Evolutionary conservation across 2,888 invertebrate species (phyloP).

Genomic region (Baccha elongata): DNA sequence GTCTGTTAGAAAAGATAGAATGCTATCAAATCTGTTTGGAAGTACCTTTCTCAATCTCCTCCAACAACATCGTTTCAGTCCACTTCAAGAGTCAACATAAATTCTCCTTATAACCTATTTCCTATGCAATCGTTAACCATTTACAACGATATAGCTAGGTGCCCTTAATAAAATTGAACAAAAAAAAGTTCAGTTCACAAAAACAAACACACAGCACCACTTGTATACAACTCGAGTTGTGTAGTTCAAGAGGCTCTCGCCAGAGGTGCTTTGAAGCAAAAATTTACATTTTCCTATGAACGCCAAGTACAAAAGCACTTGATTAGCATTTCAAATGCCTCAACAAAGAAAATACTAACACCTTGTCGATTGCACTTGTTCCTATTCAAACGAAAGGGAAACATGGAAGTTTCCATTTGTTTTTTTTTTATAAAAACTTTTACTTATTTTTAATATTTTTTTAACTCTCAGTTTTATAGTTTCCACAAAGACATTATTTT

Average conservation of each 20-base stretch:
- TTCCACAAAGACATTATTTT: conserved; percentile 31
- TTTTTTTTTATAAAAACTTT: conserved; percentile 21
- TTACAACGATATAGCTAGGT: conserved; percentile 25
- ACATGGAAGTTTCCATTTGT: conserved; percentile 35
- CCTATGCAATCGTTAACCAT: conserved; percentile 25
- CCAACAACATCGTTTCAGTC: background rate
- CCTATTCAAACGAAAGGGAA: conserved; percentile 48
- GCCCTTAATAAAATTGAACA: conserved; percentile 13
- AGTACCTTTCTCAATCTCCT: background rate
- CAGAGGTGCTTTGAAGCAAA: conserved; percentile 49
- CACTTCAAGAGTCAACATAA: conserved; percentile 1
- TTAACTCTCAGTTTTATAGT: conserved; percentile 10
- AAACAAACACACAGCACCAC: conserved; percentile 63
- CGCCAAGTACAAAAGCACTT: conserved; percentile 68
- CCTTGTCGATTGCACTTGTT: conserved; percentile 68
- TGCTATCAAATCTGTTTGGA: background rate
- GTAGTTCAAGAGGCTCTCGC: conserved; percentile 60
- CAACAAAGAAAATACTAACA: conserved; percentile 65
- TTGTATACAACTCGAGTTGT: conserved; percentile 50
- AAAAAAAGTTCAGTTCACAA: conserved; percentile 29
- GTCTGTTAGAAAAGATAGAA: background rate
- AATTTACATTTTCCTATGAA: conserved; percentile 66
- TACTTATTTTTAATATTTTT: conserved; percentile 4
- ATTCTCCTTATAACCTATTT: conserved; percentile 41
- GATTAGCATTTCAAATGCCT: conserved; percentile 72